A percentile compares a stretch with the other conserved stretches of the same genome.
phyloP scores from a whole-genome alignment of 2,888 invertebrate species.

The Aradus depressus region DNA sequence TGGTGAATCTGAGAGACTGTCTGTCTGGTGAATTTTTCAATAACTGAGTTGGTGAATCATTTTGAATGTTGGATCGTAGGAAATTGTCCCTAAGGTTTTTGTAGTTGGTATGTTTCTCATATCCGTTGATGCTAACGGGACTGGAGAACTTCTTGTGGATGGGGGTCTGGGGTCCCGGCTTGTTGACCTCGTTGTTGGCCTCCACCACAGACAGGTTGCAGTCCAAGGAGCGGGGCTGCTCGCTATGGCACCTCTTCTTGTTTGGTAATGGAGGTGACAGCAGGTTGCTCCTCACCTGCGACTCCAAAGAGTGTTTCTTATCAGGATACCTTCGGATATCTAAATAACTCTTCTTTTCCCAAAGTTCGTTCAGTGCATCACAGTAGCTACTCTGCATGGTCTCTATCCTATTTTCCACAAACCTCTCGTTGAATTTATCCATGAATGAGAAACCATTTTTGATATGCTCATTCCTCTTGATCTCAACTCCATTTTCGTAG shows the following conservation, averaged over 20 bases:
- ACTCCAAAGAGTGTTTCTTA: slow-evolving; percentile 20
- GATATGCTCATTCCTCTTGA: slow-evolving; percentile 21
- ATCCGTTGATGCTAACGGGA: slow-evolving; percentile 11
- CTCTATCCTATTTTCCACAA: slow-evolving; percentile 25
- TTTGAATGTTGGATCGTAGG: slow-evolving; percentile 19
- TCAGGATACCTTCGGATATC: slow-evolving; percentile 22
- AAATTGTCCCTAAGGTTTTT: slow-evolving; percentile 23
- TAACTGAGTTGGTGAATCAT: slow-evolving; percentile 9
- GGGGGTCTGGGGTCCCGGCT: slow-evolving; percentile 30
- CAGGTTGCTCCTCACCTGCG: slow-evolving; percentile 15
- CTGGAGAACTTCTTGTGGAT: slow-evolving; percentile 22
- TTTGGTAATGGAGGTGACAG: slow-evolving; percentile 23
- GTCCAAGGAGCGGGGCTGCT: slow-evolving; percentile 29
- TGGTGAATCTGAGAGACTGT: slow-evolving; percentile 28
- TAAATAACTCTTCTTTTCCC: slow-evolving; percentile 24
- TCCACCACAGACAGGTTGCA: slow-evolving; percentile 27
- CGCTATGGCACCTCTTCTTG: slow-evolving; percentile 22
- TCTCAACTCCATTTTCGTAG: slow-evolving; percentile 24
- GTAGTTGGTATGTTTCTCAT: slow-evolving; percentile 16
- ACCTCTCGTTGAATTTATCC: slow-evolving; percentile 26
- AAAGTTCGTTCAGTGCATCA: slow-evolving; percentile 18
- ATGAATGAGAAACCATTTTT: slow-evolving; percentile 23
- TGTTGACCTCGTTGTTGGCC: slow-evolving; percentile 26
- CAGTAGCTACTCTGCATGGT: slow-evolving; percentile 20
- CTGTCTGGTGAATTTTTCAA: slow-evolving; percentile 25